Base-by-base conservation (phyloP, 1,140 invertebrate genomes). In the Drosophila murphyi region DNA sequence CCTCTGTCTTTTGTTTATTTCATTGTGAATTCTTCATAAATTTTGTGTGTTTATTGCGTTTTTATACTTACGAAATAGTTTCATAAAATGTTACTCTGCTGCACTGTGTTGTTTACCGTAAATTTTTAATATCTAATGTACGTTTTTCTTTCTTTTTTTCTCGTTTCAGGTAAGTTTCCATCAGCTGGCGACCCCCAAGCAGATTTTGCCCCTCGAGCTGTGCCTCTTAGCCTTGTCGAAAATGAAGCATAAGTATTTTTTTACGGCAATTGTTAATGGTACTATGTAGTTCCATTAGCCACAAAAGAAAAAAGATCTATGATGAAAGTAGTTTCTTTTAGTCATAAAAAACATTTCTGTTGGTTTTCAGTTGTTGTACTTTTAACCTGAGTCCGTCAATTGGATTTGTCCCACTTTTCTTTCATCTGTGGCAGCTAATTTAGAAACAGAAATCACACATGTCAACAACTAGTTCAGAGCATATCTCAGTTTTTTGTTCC, bases 1-100 rank as follows among this genome's bases (percentile, higher is more conserved):
- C 35, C 48, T 31, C 20, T 39, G 4, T 28, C 45, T 41, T 29
- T 35, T 12, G 61, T 12, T 72, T 47, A 56, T 71, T 72, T 72
- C 74, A 67, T 81, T 75, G 63, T 75, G 83, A 89, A 88, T 88
- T 88, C 85, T 85, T 88, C 77, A 89, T 89, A 88, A 85, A 88
- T 88, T 80, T 85, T 69, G 69, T 89, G 71, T 85, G 72, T 88
- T 88, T 89, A 89, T 88, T 88, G 59, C 85, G 80, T 85, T 89
- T 89, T 56, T 78, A 67, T 89, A 85, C 81, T 88, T 85, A 89
- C 77, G 74, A 85, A 89, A 88, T 76, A 20, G 20, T 67, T 37
- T 48, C 39, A 8, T 20, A 41, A 81, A 63, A 79, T 56, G 48
- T 39, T 59, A 29, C 65, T 54, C 34, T 54, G 47, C 56, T 52